Percentiles rank a stretch among this genome's conserved stretches.
Evolutionary conservation across 2,888 invertebrate species (phyloP).

Genomic region (Pristionchus entomophagus): DNA sequence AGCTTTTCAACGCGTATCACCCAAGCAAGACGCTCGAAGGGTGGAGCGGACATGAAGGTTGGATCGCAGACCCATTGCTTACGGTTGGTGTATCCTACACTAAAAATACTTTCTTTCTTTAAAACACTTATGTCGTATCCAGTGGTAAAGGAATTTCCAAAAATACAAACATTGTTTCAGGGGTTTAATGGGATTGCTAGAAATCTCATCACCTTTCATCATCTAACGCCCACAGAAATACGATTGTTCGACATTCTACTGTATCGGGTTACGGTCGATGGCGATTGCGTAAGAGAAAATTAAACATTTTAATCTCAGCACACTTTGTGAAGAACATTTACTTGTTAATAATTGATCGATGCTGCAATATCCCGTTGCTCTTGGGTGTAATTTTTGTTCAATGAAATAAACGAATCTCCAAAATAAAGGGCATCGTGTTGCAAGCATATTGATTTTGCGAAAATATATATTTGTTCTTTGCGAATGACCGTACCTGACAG

Average conservation of each 20-base stretch:
- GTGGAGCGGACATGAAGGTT: not conserved
- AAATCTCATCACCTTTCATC: conserved; percentile 61
- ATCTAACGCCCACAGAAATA: conserved; percentile 57
- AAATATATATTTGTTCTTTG: no score
- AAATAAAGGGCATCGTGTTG: no score
- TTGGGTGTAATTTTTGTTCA: no score
- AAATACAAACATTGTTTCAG: conserved; percentile 48
- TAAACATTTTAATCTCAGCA: no score
- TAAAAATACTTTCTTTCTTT: no score
- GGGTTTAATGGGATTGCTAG: conserved; percentile 56
- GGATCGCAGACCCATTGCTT: not conserved
- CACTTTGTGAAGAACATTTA: no score
- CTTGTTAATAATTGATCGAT: no score
- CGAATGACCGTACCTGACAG: no score
- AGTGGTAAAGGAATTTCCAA: not conserved
- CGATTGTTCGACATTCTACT: conserved; percentile 58
- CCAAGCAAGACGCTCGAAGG: conserved; percentile 47
- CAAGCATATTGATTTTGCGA: no score
- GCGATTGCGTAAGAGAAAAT: no score
- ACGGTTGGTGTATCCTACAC: not conserved
- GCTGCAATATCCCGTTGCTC: no score
- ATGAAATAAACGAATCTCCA: no score
- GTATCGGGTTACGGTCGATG: conserved; percentile 48
- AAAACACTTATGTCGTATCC: not conserved
- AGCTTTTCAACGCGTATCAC: conserved; percentile 52